Evolutionary conservation across 2,888 invertebrate species (phyloP), one percentile per base, ranked within the genome.

Genomic region (Criorhina ranunculi): DNA sequence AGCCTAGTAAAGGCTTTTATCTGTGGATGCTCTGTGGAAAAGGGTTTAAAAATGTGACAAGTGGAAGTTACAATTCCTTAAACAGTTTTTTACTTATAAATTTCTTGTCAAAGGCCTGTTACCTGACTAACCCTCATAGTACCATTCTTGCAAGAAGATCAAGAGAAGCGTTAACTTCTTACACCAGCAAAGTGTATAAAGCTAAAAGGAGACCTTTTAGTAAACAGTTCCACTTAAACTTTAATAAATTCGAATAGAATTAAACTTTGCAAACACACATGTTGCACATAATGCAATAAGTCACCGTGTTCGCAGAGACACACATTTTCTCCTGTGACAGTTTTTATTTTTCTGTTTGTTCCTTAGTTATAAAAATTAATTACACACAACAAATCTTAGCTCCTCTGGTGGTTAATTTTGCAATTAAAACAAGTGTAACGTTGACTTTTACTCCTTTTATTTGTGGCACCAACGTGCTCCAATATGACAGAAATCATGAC

Each of bases 321-420:
- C 40, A 33, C 40, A 12, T 67, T 42, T 59, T 33, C 37, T 35
- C 31, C 7, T 6, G 7, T 5, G 64, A 75, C 66, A 75, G 75
- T 73, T 44, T 75, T n/a, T 29, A 37, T 19, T 29, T 29, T 35
- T 19, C 35, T 12, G 42, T 31, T 64, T 24, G 4, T 4, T 24
- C 57, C 55, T 17, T 11, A 24, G 42, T 66, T 64, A 59, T 49
- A 33, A 59, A 79, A 72, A 72, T 72, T 57, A 75, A 81, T 80
- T 67, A 69, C 64, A 72, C 33, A 69, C 62, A 69, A 55, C 46
- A 69, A 75, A 81, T 19, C 62, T 40, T 15, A 69, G 8, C 46
- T 57, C 57, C 62, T 67, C 40, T 75, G 80, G 80, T 75, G 75
- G 80, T 69, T 75, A 64, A 57, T 80, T 69, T 75, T 35, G 33